phyloP scores from a whole-genome alignment of 2,888 invertebrate genomes.

The Mongoloraphidia duomilia region DNA sequence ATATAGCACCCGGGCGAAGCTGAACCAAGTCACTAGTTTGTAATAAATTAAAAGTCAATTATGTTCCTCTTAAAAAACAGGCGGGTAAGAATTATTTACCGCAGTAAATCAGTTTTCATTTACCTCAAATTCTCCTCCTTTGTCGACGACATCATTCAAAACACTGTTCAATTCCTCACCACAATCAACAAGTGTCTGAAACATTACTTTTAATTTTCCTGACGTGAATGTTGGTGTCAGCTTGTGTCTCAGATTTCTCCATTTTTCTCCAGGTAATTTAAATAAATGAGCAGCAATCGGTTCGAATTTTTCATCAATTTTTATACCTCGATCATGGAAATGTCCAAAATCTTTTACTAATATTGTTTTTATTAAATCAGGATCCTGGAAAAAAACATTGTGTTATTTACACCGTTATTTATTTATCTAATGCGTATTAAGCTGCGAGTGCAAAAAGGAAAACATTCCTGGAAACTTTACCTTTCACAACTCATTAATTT shows the following conservation, averaged over 20 bases:
- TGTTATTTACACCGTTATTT: too few relatives aligned
- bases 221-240: conserved; percentile 38
- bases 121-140: too few relatives aligned
- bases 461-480: too few relatives aligned
- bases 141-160: conserved; percentile 8
- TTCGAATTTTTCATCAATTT: conserved; percentile 27
- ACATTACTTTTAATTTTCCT: conserved; percentile 38
- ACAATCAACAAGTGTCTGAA: conserved; percentile 30
- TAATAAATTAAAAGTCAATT: too few relatives aligned
- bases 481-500: too few relatives aligned
- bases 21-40: too few relatives aligned
- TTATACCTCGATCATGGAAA: conserved; percentile 32
- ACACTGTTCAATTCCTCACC: conserved; percentile 21
- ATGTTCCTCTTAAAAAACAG: too few relatives aligned
- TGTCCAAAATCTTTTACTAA: conserved; percentile 33
- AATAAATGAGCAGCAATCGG: conserved; percentile 29
- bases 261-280: conserved; percentile 32
- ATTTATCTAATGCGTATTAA: too few relatives aligned
- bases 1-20: too few relatives aligned
- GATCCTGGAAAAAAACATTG: conserved; percentile 28
- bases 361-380: conserved; percentile 31
- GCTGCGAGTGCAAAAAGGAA: too few relatives aligned
- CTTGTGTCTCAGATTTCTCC: conserved; percentile 36
- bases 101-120: too few relatives aligned
- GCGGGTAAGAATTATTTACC: too few relatives aligned